These are phyloP conservation scores for Rhinella marina DNA, from an alignment of 2,797 vertebrate genomes.

Conservation along the genomic window DNA sequence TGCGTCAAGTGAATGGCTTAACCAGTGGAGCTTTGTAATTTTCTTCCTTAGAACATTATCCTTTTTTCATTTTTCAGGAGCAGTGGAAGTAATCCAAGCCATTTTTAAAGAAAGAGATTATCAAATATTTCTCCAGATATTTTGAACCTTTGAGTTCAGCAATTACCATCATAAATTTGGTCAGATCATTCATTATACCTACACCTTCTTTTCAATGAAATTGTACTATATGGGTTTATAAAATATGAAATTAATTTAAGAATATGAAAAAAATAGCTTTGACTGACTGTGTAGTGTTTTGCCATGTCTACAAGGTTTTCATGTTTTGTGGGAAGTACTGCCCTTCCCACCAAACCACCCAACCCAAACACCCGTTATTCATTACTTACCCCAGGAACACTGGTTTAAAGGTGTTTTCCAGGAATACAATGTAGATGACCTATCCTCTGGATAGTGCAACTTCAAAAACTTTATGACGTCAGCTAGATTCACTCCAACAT, in stretches of 20 bases:
- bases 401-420: too few species aligned
- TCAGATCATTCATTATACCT: background rate
- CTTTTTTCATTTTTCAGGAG: conserved; percentile 22
- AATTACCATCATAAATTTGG: background rate
- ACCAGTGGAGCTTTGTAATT: conserved; percentile 10
- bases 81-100: background rate
- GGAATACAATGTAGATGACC: too few species aligned
- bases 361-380: too few species aligned
- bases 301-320: too few species aligned
- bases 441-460: too few species aligned
- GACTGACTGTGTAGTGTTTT: too few species aligned
- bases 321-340: too few species aligned
- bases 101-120: background rate
- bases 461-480: too few species aligned
- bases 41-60: conserved; percentile 1
- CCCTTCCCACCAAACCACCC: too few species aligned
- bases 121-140: conserved; percentile 3
- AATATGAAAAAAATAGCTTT: too few species aligned
- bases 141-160: background rate
- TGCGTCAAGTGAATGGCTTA: conserved; percentile 36
- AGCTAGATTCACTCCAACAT: too few species aligned
- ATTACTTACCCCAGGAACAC: too few species aligned
- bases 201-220: background rate
- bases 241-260: background rate
- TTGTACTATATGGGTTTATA: background rate